Evolutionary conservation across 2,888 invertebrate species (phyloP).

Genomic region (Clitarchus hookeri): DNA sequence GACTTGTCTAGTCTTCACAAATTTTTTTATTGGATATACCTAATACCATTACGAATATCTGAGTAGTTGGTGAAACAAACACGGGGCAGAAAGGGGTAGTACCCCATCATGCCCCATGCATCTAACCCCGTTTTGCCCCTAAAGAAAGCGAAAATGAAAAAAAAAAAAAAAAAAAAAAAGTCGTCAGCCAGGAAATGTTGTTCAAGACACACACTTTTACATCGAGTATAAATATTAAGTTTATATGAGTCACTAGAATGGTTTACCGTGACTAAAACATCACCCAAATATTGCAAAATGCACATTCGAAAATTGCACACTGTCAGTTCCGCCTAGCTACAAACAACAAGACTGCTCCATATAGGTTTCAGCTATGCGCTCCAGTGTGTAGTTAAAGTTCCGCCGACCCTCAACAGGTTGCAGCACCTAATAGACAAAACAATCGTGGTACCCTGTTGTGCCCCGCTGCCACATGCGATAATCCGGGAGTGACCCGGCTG

Average conservation of each 20-base stretch:
- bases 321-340: not conserved
- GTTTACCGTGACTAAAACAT: too few relatives aligned
- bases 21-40: too few relatives aligned
- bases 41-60: too few relatives aligned
- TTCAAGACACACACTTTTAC: too few relatives aligned
- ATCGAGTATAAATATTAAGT: too few relatives aligned
- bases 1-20: too few relatives aligned
- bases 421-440: not conserved
- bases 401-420: slow-evolving; percentile 10
- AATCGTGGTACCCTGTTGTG: slow-evolving; percentile 11
- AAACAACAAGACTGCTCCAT: not conserved
- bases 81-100: too few relatives aligned
- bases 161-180: not conserved
- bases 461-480: not conserved
- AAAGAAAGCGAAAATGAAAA: slow-evolving; percentile 15
- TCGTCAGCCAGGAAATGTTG: not conserved
- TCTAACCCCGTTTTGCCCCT: too few relatives aligned
- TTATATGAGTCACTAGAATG: too few relatives aligned
- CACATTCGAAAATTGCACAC: not conserved
- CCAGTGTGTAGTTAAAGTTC: slow-evolving; percentile 3
- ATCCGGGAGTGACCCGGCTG: too few relatives aligned
- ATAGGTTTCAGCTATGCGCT: not conserved
- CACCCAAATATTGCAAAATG: not conserved
- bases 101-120: too few relatives aligned
- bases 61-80: too few relatives aligned